Percentiles rank a stretch among this genome's conserved stretches.
Conservation (phyloP, 2,888 invertebrate genomes). For the Dyspetes luteomarginatus region DNA sequence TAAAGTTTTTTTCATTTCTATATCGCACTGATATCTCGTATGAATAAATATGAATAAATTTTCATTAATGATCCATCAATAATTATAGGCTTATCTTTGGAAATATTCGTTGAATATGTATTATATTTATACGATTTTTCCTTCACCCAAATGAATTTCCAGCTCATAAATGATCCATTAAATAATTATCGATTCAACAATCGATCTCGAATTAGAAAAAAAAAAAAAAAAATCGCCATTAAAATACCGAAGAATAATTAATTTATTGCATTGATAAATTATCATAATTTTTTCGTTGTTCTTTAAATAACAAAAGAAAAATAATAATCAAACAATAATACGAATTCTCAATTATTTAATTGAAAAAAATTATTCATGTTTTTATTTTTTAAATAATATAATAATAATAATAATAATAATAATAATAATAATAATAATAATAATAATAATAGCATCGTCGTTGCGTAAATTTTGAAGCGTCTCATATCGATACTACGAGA, state of each 20-base stretch:
- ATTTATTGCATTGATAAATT: not conserved
- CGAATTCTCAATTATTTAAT: too few relatives aligned
- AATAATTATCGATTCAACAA: too few relatives aligned
- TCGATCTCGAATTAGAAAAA: too few relatives aligned
- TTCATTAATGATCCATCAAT: not conserved
- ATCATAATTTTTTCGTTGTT: conserved; percentile 3
- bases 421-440: not conserved
- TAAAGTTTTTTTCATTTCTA: not conserved
- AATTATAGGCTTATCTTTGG: not conserved
- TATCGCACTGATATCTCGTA: not conserved
- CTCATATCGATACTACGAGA: conserved; percentile 17
- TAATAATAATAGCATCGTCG: conserved; percentile 13
- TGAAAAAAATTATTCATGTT: conserved; percentile 6
- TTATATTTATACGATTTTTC: not conserved
- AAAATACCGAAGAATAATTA: too few relatives aligned
- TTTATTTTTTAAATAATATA: too few relatives aligned
- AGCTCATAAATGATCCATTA: too few relatives aligned
- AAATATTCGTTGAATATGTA: not conserved
- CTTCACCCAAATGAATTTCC: not conserved
- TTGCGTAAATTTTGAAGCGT: conserved; percentile 45
- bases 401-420: too few relatives aligned
- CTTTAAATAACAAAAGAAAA: too few relatives aligned
- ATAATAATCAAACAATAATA: too few relatives aligned
- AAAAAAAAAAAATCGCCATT: too few relatives aligned
- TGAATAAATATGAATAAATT: not conserved